Evolutionary conservation across 1,140 invertebrate species (phyloP).

Genomic region (Zaprionus vittiger): DNA sequence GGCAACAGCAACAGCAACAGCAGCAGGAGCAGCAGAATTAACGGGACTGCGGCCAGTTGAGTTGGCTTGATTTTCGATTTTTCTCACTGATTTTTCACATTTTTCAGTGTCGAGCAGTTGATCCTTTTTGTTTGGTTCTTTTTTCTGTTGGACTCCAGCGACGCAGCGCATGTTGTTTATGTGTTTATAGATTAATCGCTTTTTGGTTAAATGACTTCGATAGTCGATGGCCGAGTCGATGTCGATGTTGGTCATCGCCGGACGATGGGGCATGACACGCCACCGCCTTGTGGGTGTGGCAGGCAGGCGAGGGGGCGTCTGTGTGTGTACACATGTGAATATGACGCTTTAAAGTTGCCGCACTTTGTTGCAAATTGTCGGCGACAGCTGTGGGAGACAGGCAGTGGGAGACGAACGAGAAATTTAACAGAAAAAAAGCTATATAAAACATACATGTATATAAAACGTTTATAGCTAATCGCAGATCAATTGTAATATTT

Average conservation of each 20-base stretch:
- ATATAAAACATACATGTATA: background rate
- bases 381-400: constrained; percentile 42
- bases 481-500: too few species aligned
- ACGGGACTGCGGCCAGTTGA: background rate
- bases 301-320: background rate
- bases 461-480: background rate
- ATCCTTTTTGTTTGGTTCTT: constrained; percentile 12
- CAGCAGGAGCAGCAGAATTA: background rate
- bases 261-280: constrained; percentile 14
- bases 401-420: background rate
- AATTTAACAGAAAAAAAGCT: too few species aligned
- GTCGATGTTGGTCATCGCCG: constrained; percentile 13
- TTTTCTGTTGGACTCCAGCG: background rate
- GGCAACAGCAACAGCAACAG: background rate
- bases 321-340: constrained; percentile 11
- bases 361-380: constrained; percentile 60
- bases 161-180: constrained; percentile 76
- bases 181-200: constrained; percentile 84
- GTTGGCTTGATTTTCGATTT: constrained; percentile 73
- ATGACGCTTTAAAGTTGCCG: constrained; percentile 42
- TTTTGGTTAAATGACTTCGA: constrained; percentile 82
- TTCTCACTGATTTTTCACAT: constrained; percentile 78
- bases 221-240: constrained; percentile 50
- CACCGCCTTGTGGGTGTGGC: background rate
- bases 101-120: constrained; percentile 72